Evolutionary conservation across 2,888 invertebrate species (phyloP).

Genomic region (Brachyptera risi): DNA sequence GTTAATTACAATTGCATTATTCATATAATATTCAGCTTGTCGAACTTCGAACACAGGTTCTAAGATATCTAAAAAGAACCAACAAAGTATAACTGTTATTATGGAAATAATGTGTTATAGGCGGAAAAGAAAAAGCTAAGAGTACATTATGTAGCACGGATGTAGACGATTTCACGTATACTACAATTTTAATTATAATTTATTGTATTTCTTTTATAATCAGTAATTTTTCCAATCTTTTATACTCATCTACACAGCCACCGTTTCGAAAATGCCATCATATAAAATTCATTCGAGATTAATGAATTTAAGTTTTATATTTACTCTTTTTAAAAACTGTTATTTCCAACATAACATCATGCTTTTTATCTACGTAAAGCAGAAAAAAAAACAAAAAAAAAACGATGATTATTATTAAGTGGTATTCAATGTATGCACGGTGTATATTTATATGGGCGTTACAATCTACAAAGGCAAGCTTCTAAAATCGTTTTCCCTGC

Average conservation of each 20-base stretch:
- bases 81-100: too few relatives aligned
- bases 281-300: neutral
- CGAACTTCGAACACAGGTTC: too few relatives aligned
- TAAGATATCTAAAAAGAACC: too few relatives aligned
- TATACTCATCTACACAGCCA: neutral
- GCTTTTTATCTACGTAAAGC: neutral
- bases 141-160: too few relatives aligned
- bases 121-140: too few relatives aligned
- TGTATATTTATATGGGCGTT: constrained; percentile 22
- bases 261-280: too few relatives aligned
- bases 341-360: neutral
- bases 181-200: too few relatives aligned
- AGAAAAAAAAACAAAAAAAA: neutral
- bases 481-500: constrained; percentile 13
- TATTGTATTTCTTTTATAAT: too few relatives aligned
- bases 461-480: constrained; percentile 1
- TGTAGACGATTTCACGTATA: too few relatives aligned
- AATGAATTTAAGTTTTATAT: constrained; percentile 10
- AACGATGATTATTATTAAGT: constrained; percentile 20
- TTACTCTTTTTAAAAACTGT: constrained; percentile 1
- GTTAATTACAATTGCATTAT: too few relatives aligned
- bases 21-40: too few relatives aligned
- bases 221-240: neutral
- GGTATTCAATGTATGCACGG: constrained; percentile 19
- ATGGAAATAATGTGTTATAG: too few relatives aligned